Evolutionary conservation across 53 echinoderm and acorn worm species (phyloP).

Genomic region (Patiria pectinifera): DNA sequence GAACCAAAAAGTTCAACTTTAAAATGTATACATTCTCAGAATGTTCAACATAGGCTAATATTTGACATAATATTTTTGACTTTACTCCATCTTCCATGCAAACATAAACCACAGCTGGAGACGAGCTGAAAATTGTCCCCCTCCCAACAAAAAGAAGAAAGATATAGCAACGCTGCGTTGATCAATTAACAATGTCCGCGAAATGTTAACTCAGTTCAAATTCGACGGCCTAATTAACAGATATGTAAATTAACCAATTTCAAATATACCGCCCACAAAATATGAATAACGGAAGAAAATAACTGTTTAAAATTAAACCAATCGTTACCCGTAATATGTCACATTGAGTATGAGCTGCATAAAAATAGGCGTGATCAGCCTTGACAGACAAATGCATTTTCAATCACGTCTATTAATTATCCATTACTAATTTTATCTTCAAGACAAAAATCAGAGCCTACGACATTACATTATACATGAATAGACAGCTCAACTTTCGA

Average conservation of each 20-base stretch:
- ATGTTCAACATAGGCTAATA: background rate
- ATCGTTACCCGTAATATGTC: background rate
- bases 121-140: too few species aligned
- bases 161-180: background rate
- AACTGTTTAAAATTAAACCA: background rate
- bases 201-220: background rate
- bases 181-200: background rate
- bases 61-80: background rate
- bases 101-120: too few species aligned
- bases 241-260: background rate
- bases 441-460: conserved; percentile 54
- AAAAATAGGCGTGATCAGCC: conserved; percentile 15
- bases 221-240: background rate
- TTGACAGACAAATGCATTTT: conserved; percentile 65
- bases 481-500: conserved; percentile 37
- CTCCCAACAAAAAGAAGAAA: too few species aligned
- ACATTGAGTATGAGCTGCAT: background rate
- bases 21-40: background rate
- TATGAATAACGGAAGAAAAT: background rate
- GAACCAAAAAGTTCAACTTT: background rate
- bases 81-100: too few species aligned
- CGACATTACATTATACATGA: conserved; percentile 55
- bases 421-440: conserved; percentile 61
- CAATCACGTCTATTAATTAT: conserved; percentile 67
- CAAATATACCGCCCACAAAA: background rate